Conservation (phyloP, 2,113 vertebrate genomes). For the Pterocles gutturalis region DNA sequence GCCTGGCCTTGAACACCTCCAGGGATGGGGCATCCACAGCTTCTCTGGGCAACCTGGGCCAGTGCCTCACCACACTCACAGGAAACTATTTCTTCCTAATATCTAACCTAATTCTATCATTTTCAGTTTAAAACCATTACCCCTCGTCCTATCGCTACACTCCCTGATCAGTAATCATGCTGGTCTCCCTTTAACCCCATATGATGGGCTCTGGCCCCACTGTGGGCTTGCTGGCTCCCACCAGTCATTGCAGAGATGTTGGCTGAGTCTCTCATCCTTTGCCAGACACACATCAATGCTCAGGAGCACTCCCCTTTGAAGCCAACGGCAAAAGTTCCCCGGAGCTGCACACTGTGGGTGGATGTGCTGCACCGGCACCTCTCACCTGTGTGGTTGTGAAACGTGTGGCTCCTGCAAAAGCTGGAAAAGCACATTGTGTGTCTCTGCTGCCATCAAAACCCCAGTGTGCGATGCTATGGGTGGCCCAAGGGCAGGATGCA, state of each 20-base stretch:
- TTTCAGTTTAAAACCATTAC: no score
- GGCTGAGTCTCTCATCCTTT: background rate
- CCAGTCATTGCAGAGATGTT: background rate
- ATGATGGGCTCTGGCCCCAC: background rate
- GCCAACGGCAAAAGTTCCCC: background rate
- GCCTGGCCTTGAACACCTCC: no score
- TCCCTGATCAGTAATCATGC: rapidly evolving
- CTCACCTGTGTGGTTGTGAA: rapidly evolving
- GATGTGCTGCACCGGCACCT: background rate
- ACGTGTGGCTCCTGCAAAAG: background rate
- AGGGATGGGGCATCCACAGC: no score
- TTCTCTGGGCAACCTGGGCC: no score
- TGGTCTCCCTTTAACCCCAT: background rate
- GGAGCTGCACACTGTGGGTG: background rate
- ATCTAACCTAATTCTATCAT: no score
- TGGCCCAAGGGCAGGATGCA: background rate
- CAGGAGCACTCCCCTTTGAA: background rate
- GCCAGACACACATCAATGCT: rapidly evolving
- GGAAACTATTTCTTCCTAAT: no score
- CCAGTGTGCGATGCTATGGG: rapidly evolving
- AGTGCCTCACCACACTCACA: no score
- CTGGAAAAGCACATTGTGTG: background rate
- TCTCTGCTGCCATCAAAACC: background rate
- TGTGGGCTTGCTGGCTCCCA: background rate
- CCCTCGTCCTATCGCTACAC: no score